These are phyloP conservation scores for Drosophila aldrichi DNA, from an alignment of 2,888 invertebrate species.

Conservation along the genomic window DNA sequence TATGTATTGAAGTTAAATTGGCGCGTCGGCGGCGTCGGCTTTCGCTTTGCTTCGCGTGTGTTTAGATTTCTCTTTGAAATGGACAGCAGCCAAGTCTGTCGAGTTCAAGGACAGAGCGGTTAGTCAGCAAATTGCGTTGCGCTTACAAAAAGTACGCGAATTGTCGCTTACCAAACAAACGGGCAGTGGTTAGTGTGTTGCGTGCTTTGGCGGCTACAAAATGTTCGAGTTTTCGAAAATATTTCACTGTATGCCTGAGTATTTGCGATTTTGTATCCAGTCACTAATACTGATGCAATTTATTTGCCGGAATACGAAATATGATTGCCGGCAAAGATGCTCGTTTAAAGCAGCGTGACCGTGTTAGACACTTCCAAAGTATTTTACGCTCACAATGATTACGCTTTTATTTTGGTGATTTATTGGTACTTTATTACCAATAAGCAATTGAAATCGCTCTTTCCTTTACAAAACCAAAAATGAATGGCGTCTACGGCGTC, in stretches of 20 bases:
- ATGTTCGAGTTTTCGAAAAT: constrained; percentile 14
- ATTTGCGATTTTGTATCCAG: constrained; percentile 29
- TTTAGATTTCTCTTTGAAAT: constrained; percentile 28
- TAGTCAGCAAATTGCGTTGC: constrained; percentile 67
- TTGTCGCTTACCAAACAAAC: constrained; percentile 49
- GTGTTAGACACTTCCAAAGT: not conserved
- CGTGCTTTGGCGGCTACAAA: not conserved
- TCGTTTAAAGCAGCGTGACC: not conserved
- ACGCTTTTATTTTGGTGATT: not conserved
- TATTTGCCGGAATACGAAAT: constrained; percentile 49
- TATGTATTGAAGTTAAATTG: constrained; percentile 24
- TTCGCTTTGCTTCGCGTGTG: constrained; percentile 34
- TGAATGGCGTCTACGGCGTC: constrained; percentile 57
- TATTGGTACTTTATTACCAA: constrained; percentile 6
- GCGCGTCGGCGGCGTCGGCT: constrained; percentile 42
- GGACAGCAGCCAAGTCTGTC: constrained; percentile 70
- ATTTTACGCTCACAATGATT: constrained; percentile 11
- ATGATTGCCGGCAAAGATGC: constrained; percentile 33
- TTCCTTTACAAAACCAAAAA: constrained; percentile 36
- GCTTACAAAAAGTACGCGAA: constrained; percentile 19
- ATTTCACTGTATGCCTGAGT: constrained; percentile 14
- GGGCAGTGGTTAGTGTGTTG: constrained; percentile 16
- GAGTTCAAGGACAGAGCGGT: constrained; percentile 70
- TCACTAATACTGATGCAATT: constrained; percentile 65
- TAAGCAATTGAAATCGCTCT: constrained; percentile 18